Conservation (phyloP, 2,888 invertebrate genomes). For the Spicauda simplicius region DNA sequence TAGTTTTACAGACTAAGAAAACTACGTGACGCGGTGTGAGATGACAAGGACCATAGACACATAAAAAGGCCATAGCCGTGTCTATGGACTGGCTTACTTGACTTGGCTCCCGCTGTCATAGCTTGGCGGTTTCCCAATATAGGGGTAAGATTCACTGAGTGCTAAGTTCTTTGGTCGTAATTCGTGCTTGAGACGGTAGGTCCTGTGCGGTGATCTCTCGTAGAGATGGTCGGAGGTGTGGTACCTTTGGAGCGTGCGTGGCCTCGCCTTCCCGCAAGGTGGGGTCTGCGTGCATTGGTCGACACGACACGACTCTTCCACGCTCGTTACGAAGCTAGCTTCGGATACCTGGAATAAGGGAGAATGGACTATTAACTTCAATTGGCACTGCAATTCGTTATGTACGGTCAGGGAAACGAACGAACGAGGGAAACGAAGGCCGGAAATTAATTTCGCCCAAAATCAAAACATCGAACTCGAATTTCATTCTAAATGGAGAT, state of each 20-base stretch:
- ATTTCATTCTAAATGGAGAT: too few relatives aligned
- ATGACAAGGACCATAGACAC: slow-evolving; percentile 22
- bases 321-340: slow-evolving; percentile 78
- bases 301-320: slow-evolving; percentile 69
- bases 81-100: slow-evolving; percentile 61
- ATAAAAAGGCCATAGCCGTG: slow-evolving; percentile 24
- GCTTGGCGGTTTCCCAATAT: slow-evolving; percentile 69
- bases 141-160: slow-evolving; percentile 71
- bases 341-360: slow-evolving; percentile 70
- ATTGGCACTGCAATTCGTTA: neutral
- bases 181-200: slow-evolving; percentile 60
- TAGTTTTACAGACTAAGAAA: too few relatives aligned
- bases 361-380: slow-evolving; percentile 7
- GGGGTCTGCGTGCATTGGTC: slow-evolving; percentile 81
- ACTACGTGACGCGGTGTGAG: slow-evolving; percentile 20
- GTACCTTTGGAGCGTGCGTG: slow-evolving; percentile 81
- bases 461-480: too few relatives aligned
- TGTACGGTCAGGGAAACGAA: too few relatives aligned
- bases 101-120: slow-evolving; percentile 64
- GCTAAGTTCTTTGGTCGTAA: slow-evolving; percentile 68
- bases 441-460: too few relatives aligned
- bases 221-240: slow-evolving; percentile 81
- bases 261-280: slow-evolving; percentile 72
- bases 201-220: slow-evolving; percentile 60
- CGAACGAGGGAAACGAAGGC: too few relatives aligned